A percentile compares a stretch with the other conserved stretches of the same genome.
Evolutionary conservation across 2,797 vertebrate genomes (phyloP).

Genomic region (Amblyraja radiata): DNA sequence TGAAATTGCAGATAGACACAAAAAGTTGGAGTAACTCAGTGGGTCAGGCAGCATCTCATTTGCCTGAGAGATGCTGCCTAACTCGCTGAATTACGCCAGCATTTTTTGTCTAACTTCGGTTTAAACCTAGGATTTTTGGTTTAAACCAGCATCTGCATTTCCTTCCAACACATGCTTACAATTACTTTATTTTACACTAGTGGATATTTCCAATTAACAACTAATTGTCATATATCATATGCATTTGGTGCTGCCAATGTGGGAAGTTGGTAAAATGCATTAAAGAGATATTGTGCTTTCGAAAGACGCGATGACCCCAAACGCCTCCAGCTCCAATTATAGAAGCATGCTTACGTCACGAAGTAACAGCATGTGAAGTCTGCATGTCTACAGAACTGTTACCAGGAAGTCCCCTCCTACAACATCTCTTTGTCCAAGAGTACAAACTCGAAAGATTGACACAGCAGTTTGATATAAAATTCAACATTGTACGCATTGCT

Average conservation of each 20-base stretch:
- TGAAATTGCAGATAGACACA: too few species aligned
- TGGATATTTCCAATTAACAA: not conserved
- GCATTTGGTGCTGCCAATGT: not conserved
- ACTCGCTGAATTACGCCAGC: too few species aligned
- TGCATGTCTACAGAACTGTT: conserved; percentile 19
- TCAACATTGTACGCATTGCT: not conserved
- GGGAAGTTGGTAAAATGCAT: not conserved
- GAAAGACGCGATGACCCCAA: not conserved
- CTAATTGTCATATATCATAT: not conserved
- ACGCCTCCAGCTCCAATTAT: conserved; percentile 43
- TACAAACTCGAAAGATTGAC: not conserved
- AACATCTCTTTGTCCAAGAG: conserved; percentile 33
- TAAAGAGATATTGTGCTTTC: too few species aligned
- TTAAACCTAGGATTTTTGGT: too few species aligned
- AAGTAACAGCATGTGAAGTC: conserved; percentile 45
- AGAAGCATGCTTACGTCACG: conserved; percentile 43
- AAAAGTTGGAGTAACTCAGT: too few species aligned
- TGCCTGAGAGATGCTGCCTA: too few species aligned
- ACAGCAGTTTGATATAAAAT: not conserved
- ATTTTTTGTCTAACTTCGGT: too few species aligned
- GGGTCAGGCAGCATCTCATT: too few species aligned
- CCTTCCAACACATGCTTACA: not conserved
- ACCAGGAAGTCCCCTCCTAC: conserved; percentile 36
- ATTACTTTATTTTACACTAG: not conserved
- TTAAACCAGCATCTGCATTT: too few species aligned